Evolutionary conservation across 1,140 invertebrate genomes (phyloP).

Genomic region (Neodiprion pinetum): DNA sequence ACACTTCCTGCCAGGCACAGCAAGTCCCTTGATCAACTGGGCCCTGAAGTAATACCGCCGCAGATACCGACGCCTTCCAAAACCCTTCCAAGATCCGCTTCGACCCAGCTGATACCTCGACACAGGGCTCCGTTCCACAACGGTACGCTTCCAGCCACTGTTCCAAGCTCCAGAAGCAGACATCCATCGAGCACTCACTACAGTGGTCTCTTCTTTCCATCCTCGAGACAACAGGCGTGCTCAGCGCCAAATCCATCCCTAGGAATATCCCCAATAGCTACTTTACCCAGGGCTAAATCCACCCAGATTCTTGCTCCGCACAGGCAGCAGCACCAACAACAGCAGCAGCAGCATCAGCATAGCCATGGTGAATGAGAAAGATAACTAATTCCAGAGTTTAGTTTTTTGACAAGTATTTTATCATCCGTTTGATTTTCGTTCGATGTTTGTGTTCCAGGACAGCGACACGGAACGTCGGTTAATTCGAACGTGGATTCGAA

Average conservation of each 20-base stretch:
- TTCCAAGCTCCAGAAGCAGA: constrained; percentile 51
- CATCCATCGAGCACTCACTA: constrained; percentile 46
- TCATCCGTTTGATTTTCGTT: too few species aligned
- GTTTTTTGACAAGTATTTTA: too few species aligned
- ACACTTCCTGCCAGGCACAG: constrained; percentile 76
- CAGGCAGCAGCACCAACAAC: constrained; percentile 24
- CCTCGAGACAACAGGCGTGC: constrained; percentile 46
- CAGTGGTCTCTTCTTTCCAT: constrained; percentile 45
- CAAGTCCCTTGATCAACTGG: constrained; percentile 80
- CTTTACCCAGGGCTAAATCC: constrained; percentile 56
- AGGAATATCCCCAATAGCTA: constrained; percentile 44
- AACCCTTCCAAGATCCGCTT: constrained; percentile 53
- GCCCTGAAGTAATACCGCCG: constrained; percentile 47
- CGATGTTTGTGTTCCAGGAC: too few species aligned
- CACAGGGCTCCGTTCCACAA: constrained; percentile 38
- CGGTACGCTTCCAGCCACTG: constrained; percentile 50
- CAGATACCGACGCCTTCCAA: constrained; percentile 49
- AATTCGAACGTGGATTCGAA: constrained; percentile 23
- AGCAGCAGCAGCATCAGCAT: background rate
- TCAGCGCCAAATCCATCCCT: constrained; percentile 54
- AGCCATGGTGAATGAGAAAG: too few species aligned
- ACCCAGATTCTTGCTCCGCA: constrained; percentile 53
- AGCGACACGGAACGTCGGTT: background rate
- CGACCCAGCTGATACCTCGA: constrained; percentile 53
- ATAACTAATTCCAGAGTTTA: too few species aligned